Conservation (phyloP, 2,888 invertebrate genomes). For the Agrochola litura region DNA sequence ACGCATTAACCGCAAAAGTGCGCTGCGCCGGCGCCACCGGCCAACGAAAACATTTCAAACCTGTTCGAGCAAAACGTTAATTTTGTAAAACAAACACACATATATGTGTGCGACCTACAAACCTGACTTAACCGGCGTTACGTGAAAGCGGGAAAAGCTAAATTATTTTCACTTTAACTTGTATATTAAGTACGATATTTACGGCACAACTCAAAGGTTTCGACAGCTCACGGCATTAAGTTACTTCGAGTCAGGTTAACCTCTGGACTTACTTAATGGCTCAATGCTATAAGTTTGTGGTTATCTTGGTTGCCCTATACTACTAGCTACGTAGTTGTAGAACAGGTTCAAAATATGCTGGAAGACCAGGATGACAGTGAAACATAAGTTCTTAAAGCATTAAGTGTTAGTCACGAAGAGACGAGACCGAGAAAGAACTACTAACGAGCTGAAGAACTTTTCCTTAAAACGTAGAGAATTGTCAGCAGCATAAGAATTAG, state of each 20-base stretch:
- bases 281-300: conserved; percentile 26
- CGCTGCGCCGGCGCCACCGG: conserved; percentile 74
- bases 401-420: not conserved
- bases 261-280: conserved; percentile 32
- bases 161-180: conserved; percentile 75
- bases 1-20: conserved; percentile 85
- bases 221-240: conserved; percentile 40
- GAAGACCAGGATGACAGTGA: not conserved
- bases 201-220: conserved; percentile 48
- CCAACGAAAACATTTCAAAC: conserved; percentile 81
- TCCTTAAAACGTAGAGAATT: not conserved
- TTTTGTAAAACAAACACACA: conserved; percentile 83
- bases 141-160: conserved; percentile 83
- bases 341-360: not conserved
- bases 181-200: conserved; percentile 63
- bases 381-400: not conserved
- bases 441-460: not conserved
- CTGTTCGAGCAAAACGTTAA: conserved; percentile 82
- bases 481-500: not conserved
- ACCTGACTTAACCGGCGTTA: conserved; percentile 69
- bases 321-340: not conserved
- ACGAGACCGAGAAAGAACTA: not conserved
- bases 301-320: conserved; percentile 12
- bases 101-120: conserved; percentile 78
- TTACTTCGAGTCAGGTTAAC: conserved; percentile 36